These are phyloP conservation scores for Lampris megalopsis DNA, from an alignment of 2,113 vertebrate genomes.

Conservation along the genomic window DNA sequence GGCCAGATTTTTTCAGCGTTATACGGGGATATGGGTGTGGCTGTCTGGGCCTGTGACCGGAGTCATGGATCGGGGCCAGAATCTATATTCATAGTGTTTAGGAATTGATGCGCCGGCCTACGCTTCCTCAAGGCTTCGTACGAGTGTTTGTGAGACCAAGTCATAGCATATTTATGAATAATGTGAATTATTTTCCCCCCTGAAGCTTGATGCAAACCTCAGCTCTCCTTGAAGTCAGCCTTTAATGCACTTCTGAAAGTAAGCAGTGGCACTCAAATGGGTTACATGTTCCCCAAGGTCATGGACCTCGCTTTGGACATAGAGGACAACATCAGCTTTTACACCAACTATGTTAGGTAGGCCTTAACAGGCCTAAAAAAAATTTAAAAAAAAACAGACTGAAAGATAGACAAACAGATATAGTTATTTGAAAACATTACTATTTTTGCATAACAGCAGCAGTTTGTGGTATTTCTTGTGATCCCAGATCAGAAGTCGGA, in stretches of 20 bases:
- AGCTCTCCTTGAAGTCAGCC: too few species aligned
- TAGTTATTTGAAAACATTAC: background rate
- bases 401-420: too few species aligned
- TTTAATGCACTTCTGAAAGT: too few species aligned
- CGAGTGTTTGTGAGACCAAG: slow-evolving; percentile 9
- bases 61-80: slow-evolving; percentile 35
- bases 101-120: slow-evolving; percentile 4
- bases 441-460: background rate
- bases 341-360: background rate
- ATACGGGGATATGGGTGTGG: slow-evolving; percentile 22
- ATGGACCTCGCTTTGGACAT: too few species aligned
- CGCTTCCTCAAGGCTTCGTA: background rate
- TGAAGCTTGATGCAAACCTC: background rate
- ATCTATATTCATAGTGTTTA: slow-evolving; percentile 31
- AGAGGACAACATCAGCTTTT: too few species aligned
- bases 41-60: slow-evolving; percentile 32
- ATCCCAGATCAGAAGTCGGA: background rate
- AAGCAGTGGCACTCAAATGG: too few species aligned
- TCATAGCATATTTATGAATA: background rate
- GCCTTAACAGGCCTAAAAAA: too few species aligned
- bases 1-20: background rate
- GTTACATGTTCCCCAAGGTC: too few species aligned
- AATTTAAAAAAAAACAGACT: background rate
- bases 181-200: background rate
- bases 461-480: background rate